Evolutionary conservation across 2,797 vertebrate genomes (phyloP).

Genomic region (Oreochromis mossambicus): DNA sequence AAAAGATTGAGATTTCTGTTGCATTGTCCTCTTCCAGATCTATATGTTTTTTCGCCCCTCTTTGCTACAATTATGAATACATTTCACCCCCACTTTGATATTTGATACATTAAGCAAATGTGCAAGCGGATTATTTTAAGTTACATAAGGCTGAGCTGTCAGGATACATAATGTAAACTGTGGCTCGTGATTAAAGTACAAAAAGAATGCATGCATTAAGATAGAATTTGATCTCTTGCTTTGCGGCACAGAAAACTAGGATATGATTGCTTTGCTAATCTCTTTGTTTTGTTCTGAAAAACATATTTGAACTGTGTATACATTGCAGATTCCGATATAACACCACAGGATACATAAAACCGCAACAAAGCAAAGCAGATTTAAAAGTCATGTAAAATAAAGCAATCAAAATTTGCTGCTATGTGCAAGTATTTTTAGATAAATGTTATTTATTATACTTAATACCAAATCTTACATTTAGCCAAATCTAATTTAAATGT

Average conservation of each 20-base stretch:
- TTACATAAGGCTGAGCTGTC: conserved; percentile 29
- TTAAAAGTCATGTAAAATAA: not conserved
- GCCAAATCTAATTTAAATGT: not conserved
- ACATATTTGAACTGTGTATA: not conserved
- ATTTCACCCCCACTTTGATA: conserved; percentile 5
- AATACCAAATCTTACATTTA: not conserved
- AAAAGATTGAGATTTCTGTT: not conserved
- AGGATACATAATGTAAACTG: conserved; percentile 26
- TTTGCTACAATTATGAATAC: not conserved
- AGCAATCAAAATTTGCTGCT: not conserved
- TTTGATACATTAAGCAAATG: not conserved
- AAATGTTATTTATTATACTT: not conserved
- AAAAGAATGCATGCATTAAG: conserved; percentile 9
- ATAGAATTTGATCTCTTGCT: conserved; percentile 3
- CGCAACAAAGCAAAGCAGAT: not conserved
- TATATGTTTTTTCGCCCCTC: not conserved
- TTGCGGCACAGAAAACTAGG: not conserved
- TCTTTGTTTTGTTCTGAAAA: conserved; percentile 4
- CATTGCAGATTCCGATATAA: not conserved
- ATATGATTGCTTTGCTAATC: not conserved
- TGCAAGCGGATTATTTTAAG: conserved; percentile 10
- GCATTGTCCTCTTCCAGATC: not conserved
- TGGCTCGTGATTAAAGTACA: not conserved
- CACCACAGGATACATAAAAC: not conserved
- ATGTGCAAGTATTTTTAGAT: not conserved